These are phyloP conservation scores for Oedothorax gibbosus DNA, from an alignment of 1,140 invertebrate species.

Conservation along the genomic window DNA sequence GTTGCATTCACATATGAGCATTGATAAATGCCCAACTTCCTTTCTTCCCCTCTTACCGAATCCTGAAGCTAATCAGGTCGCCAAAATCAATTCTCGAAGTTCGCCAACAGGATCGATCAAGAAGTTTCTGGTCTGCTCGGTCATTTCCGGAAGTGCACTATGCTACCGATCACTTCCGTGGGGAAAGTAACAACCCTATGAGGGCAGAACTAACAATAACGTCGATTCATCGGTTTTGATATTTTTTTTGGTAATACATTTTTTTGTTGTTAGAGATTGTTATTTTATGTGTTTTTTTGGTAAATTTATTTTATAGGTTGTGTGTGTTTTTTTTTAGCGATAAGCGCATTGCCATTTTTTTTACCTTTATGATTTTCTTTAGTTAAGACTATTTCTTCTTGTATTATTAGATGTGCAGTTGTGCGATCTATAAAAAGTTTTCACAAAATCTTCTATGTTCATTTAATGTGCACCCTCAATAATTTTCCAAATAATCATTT, in stretches of 20 bases:
- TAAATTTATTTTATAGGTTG: background rate
- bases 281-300: background rate
- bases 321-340: constrained; percentile 13
- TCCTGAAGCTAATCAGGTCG: constrained; percentile 16
- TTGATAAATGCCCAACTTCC: too few species aligned
- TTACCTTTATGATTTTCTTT: background rate
- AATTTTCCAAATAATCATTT: too few species aligned
- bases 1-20: too few species aligned
- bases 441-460: too few species aligned
- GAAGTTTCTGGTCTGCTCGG: constrained; percentile 24
- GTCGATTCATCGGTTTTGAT: constrained; percentile 54
- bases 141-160: constrained; percentile 55
- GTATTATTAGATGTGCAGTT: too few species aligned
- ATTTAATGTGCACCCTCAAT: too few species aligned
- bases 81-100: constrained; percentile 49
- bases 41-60: background rate
- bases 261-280: background rate
- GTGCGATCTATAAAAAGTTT: too few species aligned
- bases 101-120: constrained; percentile 44
- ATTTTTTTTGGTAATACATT: background rate
- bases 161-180: constrained; percentile 53
- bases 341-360: background rate
- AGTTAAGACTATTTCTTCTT: too few species aligned
- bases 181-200: constrained; percentile 41
- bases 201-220: constrained; percentile 55